A percentile compares a stretch with the other conserved stretches of the same genome.
These are phyloP conservation scores for Albula glossodonta DNA, from an alignment of 2,113 vertebrate species.

Conservation along the genomic window DNA sequence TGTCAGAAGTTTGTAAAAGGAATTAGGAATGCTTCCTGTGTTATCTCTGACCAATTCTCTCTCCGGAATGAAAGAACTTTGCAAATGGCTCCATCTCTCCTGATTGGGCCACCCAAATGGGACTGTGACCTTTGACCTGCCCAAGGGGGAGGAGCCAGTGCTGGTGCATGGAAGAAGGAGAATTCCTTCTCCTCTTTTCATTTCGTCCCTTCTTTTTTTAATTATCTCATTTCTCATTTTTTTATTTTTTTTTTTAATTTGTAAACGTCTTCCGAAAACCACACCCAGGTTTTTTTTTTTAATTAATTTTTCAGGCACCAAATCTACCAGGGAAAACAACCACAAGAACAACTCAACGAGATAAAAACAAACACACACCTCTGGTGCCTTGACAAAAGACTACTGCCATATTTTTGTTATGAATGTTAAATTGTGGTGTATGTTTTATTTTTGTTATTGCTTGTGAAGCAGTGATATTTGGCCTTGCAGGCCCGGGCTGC, in stretches of 20 bases:
- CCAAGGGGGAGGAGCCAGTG: slow-evolving; percentile 35
- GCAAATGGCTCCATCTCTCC: background rate
- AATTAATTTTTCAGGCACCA: slow-evolving; percentile 5
- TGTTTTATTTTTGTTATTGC: slow-evolving; percentile 78
- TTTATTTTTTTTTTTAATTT: background rate
- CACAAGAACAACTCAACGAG: slow-evolving; percentile 37
- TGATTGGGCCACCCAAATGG: background rate
- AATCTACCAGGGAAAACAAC: background rate
- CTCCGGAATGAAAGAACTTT: background rate
- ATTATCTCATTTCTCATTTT: slow-evolving; percentile 51
- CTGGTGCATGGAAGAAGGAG: slow-evolving; percentile 57
- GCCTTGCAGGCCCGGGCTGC: slow-evolving; percentile 77
- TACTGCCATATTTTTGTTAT: slow-evolving; percentile 85
- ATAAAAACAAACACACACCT: slow-evolving; percentile 63
- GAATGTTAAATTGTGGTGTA: slow-evolving; percentile 65
- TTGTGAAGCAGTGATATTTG: slow-evolving; percentile 83
- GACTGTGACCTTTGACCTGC: background rate
- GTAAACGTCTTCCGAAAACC: slow-evolving; percentile 35
- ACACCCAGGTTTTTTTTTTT: slow-evolving; percentile 45
- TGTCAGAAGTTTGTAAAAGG: slow-evolving; percentile 39
- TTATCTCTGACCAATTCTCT: background rate
- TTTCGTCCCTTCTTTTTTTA: slow-evolving; percentile 38
- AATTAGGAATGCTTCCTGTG: background rate
- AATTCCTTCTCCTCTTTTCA: slow-evolving; percentile 27
- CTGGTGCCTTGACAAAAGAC: slow-evolving; percentile 85